Conservation (phyloP, 2,797 vertebrate genomes). For the Cetoscarus ocellatus region DNA sequence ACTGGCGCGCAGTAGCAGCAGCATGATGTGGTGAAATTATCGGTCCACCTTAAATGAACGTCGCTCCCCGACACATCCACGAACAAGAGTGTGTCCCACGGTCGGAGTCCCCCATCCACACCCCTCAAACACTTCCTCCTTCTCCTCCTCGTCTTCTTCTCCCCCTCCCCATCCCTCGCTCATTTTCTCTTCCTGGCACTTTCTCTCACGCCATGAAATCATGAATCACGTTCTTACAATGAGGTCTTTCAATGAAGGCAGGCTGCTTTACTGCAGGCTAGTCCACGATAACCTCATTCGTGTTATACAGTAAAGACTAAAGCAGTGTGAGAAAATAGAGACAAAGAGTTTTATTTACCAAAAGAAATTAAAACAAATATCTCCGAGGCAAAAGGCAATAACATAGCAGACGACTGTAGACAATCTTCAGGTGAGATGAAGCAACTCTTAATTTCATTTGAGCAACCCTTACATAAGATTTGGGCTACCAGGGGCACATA, state of each 20-base stretch:
- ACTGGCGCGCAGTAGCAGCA: background rate
- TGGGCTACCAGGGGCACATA: no score
- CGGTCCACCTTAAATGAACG: conserved; percentile 73
- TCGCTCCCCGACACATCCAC: conserved; percentile 20
- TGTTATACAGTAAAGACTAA: background rate
- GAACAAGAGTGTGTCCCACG: conserved; percentile 35
- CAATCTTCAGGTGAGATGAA: no score
- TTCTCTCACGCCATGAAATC: background rate
- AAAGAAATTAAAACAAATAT: no score
- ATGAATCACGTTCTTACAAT: background rate
- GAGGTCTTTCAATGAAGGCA: background rate
- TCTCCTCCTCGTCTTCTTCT: background rate
- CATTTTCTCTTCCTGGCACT: background rate
- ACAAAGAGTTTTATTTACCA: no score
- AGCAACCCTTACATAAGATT: no score
- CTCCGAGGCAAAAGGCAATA: no score
- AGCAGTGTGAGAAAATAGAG: no score
- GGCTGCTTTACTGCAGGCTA: background rate
- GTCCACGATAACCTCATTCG: background rate
- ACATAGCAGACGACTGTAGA: no score
- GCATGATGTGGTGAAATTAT: background rate
- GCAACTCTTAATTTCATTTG: no score
- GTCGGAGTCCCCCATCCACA: conserved; percentile 25
- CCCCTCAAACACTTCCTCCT: background rate
- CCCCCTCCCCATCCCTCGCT: background rate